Conservation (phyloP, 2,797 vertebrate genomes). For the Ptychadena robeensis region DNA sequence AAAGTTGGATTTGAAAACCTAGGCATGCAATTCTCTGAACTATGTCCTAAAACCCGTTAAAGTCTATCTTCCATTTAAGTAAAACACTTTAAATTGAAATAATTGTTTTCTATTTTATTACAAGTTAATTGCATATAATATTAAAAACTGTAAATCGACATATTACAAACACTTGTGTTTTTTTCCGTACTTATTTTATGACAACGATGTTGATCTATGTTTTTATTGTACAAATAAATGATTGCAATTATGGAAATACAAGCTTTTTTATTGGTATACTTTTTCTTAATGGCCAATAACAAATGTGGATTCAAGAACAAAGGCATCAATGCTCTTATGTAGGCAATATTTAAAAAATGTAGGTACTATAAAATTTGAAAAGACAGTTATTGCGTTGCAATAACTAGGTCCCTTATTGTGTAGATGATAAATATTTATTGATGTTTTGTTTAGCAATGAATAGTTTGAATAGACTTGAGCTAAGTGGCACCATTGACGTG, state of each 20-base stretch:
- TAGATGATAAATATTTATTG: no score
- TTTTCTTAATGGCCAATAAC: no score
- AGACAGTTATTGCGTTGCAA: not conserved
- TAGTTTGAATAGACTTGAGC: not conserved
- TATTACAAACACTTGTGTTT: no score
- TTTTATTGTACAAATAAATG: not conserved
- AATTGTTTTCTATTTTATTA: not conserved
- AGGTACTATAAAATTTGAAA: no score
- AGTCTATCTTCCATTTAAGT: not conserved
- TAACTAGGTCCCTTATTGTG: not conserved
- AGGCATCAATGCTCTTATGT: not conserved
- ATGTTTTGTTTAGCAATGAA: not conserved
- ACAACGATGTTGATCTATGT: not conserved
- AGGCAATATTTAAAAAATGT: no score
- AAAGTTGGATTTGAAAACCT: no score
- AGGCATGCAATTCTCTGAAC: no score
- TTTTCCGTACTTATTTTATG: no score
- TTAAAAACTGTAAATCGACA: not conserved
- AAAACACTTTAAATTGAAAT: not conserved
- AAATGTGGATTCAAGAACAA: no score
- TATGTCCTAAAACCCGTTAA: not conserved
- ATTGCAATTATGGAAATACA: not conserved
- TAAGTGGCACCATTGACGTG: no score
- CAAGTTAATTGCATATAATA: not conserved
- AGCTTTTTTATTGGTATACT: no score